These are phyloP conservation scores for Adelosebastes latens DNA, from an alignment of 2,797 vertebrate genomes.

Conservation along the genomic window DNA sequence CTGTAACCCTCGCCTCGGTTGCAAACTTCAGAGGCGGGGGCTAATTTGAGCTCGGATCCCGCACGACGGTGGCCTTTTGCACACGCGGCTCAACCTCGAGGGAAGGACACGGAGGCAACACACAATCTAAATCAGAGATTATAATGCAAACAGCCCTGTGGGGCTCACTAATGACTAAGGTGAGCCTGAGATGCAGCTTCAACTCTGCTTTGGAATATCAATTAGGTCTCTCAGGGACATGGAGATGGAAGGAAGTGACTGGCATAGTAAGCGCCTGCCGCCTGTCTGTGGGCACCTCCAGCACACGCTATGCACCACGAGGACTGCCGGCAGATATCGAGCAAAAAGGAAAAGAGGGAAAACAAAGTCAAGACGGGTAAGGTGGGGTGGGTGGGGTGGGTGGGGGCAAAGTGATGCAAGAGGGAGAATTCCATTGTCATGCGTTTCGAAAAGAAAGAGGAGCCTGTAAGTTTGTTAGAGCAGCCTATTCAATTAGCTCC, in stretches of 20 bases:
- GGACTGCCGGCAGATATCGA: conserved; percentile 37
- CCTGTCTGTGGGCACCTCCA: conserved; percentile 62
- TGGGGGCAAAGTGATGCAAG: conserved; percentile 55
- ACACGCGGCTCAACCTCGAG: conserved; percentile 60
- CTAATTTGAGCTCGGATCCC: conserved; percentile 62
- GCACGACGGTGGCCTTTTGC: conserved; percentile 62
- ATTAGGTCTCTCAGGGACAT: conserved; percentile 76
- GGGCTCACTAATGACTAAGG: conserved; percentile 80
- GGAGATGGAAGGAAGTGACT: conserved; percentile 73
- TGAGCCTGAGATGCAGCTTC: conserved; percentile 75
- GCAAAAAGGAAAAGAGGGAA: conserved; percentile 45
- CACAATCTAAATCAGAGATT: conserved; percentile 79
- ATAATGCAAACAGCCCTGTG: conserved; percentile 79
- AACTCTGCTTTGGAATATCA: conserved; percentile 78
- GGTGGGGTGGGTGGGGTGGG: conserved; percentile 33
- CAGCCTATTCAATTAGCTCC: conserved; percentile 71
- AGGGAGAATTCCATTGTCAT: conserved; percentile 62
- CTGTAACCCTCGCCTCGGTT: conserved; percentile 48
- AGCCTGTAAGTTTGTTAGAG: conserved; percentile 57
- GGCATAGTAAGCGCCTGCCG: conserved; percentile 69
- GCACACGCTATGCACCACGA: conserved; percentile 30
- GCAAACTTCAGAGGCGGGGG: conserved; percentile 42
- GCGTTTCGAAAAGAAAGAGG: conserved; percentile 58
- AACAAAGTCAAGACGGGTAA: conserved; percentile 52
- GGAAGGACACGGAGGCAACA: conserved; percentile 73